A percentile compares a stretch with the other conserved stretches of the same genome.
phyloP scores from a whole-genome alignment of 2,888 invertebrate species.

The Mantis religiosa region DNA sequence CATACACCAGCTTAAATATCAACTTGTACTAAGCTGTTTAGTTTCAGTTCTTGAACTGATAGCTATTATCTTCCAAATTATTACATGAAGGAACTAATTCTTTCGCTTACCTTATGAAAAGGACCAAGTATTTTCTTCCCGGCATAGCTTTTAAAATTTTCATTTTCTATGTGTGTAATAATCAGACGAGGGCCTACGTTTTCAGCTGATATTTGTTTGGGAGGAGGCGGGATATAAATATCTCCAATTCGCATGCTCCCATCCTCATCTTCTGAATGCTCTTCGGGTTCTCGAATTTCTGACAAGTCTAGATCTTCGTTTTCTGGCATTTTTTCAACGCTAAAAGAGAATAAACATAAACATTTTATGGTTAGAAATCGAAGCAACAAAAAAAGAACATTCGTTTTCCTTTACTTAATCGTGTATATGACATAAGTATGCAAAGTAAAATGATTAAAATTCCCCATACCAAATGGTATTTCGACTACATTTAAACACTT shows the following conservation, averaged over 20 bases:
- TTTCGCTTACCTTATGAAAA: constrained; percentile 78
- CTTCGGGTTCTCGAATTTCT: constrained; percentile 25
- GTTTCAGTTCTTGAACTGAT: too few relatives aligned
- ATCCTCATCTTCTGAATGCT: constrained; percentile 51
- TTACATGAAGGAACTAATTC: neutral
- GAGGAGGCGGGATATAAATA: constrained; percentile 68
- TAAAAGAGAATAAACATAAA: neutral
- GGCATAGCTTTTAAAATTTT: constrained; percentile 96
- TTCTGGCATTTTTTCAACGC: neutral
- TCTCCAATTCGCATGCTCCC: constrained; percentile 72
- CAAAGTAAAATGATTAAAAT: too few relatives aligned
- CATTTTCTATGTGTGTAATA: constrained; percentile 84
- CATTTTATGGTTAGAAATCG: neutral
- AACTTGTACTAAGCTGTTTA: too few relatives aligned
- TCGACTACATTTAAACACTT: too few relatives aligned
- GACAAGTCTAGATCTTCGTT: neutral
- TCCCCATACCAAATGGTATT: too few relatives aligned
- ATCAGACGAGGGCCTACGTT: constrained; percentile 78
- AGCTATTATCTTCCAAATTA: too few relatives aligned
- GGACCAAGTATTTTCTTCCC: constrained; percentile 81
- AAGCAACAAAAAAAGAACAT: too few relatives aligned
- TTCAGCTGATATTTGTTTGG: constrained; percentile 64
- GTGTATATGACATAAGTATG: too few relatives aligned
- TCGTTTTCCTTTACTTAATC: too few relatives aligned
- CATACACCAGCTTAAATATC: too few relatives aligned